Percentiles rank a stretch among this genome's conserved stretches.
These are phyloP conservation scores for Oscheius myriophilus DNA, from an alignment of 2,888 invertebrate genomes.

Conservation along the genomic window DNA sequence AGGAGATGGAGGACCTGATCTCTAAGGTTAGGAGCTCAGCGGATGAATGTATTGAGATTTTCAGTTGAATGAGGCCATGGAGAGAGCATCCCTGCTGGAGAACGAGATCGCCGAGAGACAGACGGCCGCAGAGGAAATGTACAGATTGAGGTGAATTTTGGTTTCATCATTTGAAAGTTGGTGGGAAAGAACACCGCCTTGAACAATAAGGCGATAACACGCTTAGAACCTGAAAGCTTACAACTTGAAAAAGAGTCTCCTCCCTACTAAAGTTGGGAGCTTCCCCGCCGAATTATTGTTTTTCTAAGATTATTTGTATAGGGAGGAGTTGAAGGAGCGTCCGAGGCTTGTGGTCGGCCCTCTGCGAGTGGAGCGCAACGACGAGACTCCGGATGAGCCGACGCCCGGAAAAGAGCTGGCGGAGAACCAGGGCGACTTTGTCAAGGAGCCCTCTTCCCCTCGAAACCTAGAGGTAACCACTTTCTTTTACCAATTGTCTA, in stretches of 20 bases:
- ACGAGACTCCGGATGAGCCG: slow-evolving; percentile 43
- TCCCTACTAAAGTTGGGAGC: too few species aligned
- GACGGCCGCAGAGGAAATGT: slow-evolving; percentile 46
- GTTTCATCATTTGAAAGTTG: neutral
- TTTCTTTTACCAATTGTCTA: neutral
- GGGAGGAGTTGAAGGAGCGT: slow-evolving; percentile 37
- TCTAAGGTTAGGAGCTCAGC: neutral
- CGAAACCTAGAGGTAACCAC: neutral
- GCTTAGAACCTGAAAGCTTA: too few species aligned
- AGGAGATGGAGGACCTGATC: slow-evolving; percentile 36
- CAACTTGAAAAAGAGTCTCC: too few species aligned
- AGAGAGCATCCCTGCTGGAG: slow-evolving; percentile 45
- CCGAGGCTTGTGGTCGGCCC: slow-evolving; percentile 49
- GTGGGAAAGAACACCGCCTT: too few species aligned
- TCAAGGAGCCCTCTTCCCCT: too few species aligned
- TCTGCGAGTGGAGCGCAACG: slow-evolving; percentile 38
- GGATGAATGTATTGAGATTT: neutral
- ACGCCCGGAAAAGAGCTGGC: slow-evolving; percentile 29
- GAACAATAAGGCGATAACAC: neutral
- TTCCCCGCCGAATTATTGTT: neutral
- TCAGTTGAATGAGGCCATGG: slow-evolving; percentile 43
- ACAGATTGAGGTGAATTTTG: slow-evolving; percentile 32
- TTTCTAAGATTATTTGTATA: slow-evolving; percentile 2
- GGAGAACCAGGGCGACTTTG: too few species aligned
- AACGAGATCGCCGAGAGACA: slow-evolving; percentile 47